A percentile compares a stretch with the other conserved stretches of the same genome.
phyloP scores from a whole-genome alignment of 2,797 vertebrate genomes.

The Melanotaenia maccullochi region DNA sequence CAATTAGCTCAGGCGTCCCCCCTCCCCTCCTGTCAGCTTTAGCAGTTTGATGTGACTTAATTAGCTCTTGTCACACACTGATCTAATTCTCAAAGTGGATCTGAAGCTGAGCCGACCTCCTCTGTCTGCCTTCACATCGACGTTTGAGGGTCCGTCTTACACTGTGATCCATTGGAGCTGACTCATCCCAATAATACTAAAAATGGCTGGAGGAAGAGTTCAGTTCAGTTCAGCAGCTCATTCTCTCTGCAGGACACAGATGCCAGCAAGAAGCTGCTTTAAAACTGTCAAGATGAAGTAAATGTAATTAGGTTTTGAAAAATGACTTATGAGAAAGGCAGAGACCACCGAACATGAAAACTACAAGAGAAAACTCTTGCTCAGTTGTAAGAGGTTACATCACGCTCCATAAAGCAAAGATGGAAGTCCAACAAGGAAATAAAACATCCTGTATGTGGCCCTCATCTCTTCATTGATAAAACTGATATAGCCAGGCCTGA shows the following conservation, averaged over 20 bases:
- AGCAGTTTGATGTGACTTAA: slow-evolving; percentile 92
- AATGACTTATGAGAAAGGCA: background rate
- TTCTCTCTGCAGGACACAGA: slow-evolving; percentile 7
- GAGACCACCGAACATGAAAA: too few species aligned
- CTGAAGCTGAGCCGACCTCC: slow-evolving; percentile 38
- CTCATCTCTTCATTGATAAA: too few species aligned
- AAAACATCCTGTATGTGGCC: too few species aligned
- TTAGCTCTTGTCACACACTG: slow-evolving; percentile 91
- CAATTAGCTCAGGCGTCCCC: slow-evolving; percentile 90
- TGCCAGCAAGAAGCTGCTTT: slow-evolving; percentile 4
- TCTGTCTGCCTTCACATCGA: slow-evolving; percentile 43
- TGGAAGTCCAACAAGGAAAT: too few species aligned
- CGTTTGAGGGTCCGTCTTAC: slow-evolving; percentile 45
- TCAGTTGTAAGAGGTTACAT: too few species aligned
- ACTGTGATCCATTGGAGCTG: slow-evolving; percentile 62
- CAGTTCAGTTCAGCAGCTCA: slow-evolving; percentile 6
- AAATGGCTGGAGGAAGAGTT: slow-evolving; percentile 46
- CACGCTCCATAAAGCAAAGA: too few species aligned
- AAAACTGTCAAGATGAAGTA: slow-evolving; percentile 6
- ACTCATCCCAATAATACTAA: slow-evolving; percentile 66
- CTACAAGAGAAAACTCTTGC: too few species aligned
- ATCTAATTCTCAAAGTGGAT: slow-evolving; percentile 78
- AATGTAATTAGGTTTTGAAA: background rate
- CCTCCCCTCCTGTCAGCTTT: slow-evolving; percentile 82
- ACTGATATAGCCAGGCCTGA: too few species aligned